phyloP scores from a whole-genome alignment of 2,888 invertebrate species.

The Limnephilus lunatus region DNA sequence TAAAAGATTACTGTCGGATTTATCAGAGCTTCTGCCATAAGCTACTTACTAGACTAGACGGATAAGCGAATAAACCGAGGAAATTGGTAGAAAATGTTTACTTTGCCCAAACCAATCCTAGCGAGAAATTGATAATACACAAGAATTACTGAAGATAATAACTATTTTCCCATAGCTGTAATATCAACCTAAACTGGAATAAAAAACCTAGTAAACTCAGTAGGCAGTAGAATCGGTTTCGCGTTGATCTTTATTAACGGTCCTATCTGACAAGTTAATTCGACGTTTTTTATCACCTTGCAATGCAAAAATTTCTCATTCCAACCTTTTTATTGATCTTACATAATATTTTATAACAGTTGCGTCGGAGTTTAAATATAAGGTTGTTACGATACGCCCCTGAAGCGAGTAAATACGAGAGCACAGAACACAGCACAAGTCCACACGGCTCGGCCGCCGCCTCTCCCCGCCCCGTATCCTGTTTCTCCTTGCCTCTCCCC shows the following conservation, averaged over 20 bases:
- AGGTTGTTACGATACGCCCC: too few relatives aligned
- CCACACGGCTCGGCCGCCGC: too few relatives aligned
- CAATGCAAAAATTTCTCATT: neutral
- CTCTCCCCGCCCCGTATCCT: too few relatives aligned
- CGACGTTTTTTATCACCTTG: neutral
- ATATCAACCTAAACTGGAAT: neutral
- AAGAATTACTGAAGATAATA: neutral
- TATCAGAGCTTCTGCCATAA: neutral
- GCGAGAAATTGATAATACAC: neutral
- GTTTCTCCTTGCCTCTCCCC: too few relatives aligned
- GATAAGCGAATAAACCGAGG: neutral
- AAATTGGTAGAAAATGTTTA: neutral
- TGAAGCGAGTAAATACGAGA: too few relatives aligned
- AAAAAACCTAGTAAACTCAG: neutral
- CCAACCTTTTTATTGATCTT: neutral
- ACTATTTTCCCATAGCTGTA: neutral
- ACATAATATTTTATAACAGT: neutral
- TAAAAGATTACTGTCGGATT: neutral
- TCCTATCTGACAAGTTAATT: neutral
- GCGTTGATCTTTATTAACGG: neutral
- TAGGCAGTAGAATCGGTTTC: neutral
- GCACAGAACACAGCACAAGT: too few relatives aligned
- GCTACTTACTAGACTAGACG: neutral
- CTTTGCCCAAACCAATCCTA: neutral
- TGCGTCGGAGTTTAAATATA: neutral